Evolutionary conservation across 2,113 vertebrate genomes (phyloP), one percentile per base, ranked within the genome.

Genomic region (Notothenia rossii): DNA sequence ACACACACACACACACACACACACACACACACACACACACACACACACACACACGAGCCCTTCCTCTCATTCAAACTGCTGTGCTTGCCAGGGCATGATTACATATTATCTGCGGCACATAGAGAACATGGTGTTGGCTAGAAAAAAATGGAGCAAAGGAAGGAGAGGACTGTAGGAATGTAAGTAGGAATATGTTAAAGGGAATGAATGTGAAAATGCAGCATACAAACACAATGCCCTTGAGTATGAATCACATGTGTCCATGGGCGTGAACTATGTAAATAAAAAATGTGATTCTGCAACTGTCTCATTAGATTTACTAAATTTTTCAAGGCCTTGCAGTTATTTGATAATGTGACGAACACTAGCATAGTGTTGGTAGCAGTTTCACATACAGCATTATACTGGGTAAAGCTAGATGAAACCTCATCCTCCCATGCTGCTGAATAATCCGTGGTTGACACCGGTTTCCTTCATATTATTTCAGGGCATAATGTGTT

Each of bases 61-160:
- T 33, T 55, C 20, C 73, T 77, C 40, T 58, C 46, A 17, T 67
- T 79, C 59, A 77, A 73, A 74, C 43, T 67, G 75, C 60, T 78
- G 29, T 46, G 60, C 60, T 66, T 70, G 49, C 68, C 48, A 70
- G 58, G 49, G 53, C 45, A 66, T 71, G 77, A 72, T 84, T 74
- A 67, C 43, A 53, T 69, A 66, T 55, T 74, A 83, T 65, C 70
- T 73, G 74, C n/a, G 50, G 46, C 49, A 55, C 15, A 60, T 25
- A 56, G 33, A 48, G 50, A 51, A 77, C 64, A 56, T 48, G 36
- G 46, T 48, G 55, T 71, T 54, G 61, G 18, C 14, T 8, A 7
- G 13, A 60, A 17, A 10, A 68, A 48, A 14, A 59, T 14, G 20
- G 10, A 36, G 50, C 50, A 61, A 46, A 62, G 25, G n/a, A 63